A percentile compares a stretch with the other conserved stretches of the same genome.
Conservation (phyloP, 2,888 invertebrate genomes). For the Napeogenes sylphis region DNA sequence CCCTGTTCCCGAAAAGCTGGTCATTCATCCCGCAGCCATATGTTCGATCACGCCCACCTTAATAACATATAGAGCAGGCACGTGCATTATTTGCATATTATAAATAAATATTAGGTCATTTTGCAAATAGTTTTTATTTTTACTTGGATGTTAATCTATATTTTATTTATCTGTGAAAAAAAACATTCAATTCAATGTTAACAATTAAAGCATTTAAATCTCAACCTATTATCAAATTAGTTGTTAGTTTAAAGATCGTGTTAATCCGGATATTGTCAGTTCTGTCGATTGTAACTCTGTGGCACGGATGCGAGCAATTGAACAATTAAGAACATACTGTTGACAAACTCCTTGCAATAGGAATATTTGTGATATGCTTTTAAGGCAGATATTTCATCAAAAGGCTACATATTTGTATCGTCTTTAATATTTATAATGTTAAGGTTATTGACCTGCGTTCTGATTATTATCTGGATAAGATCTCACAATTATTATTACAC, state of each 20-base stretch:
- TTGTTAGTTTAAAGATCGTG: conserved; percentile 36
- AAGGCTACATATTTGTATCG: too few species aligned
- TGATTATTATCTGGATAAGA: too few species aligned
- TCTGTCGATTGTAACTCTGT: conserved; percentile 47
- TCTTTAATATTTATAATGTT: too few species aligned
- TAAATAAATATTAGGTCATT: conserved; percentile 5
- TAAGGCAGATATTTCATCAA: too few species aligned
- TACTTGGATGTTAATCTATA: too few species aligned
- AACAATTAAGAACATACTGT: conserved; percentile 53
- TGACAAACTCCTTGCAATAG: conserved; percentile 15
- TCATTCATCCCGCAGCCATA: conserved; percentile 71
- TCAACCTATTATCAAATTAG: conserved; percentile 40
- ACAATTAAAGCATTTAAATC: conserved; percentile 41
- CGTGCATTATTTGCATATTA: conserved; percentile 41
- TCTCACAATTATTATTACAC: too few species aligned
- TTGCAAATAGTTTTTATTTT: background rate
- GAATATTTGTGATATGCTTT: conserved; percentile 1
- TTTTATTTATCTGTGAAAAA: too few species aligned
- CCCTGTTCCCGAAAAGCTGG: conserved; percentile 55
- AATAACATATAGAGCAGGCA: conserved; percentile 50
- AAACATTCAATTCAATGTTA: too few species aligned
- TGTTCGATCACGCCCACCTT: conserved; percentile 55
- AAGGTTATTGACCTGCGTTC: too few species aligned
- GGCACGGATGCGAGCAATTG: conserved; percentile 68
- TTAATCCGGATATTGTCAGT: conserved; percentile 41